These are phyloP conservation scores for Ormia ochracea DNA, from an alignment of 2,888 invertebrate genomes.

Conservation along the genomic window DNA sequence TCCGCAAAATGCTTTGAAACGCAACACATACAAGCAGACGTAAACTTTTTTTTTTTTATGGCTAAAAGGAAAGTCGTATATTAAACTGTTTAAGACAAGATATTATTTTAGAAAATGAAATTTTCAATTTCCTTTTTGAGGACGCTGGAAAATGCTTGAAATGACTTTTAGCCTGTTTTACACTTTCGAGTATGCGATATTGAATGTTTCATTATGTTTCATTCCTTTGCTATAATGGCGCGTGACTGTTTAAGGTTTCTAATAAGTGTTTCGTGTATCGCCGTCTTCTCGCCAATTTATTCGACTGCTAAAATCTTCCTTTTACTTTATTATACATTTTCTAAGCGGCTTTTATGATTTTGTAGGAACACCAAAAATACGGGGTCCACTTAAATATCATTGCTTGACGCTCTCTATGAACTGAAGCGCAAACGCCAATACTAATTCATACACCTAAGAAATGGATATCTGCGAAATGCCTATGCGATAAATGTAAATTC, in stretches of 20 bases:
- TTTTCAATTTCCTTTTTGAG: background rate
- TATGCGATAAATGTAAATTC: too few species aligned
- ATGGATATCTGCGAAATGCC: too few species aligned
- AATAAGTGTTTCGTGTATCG: background rate
- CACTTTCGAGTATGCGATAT: background rate
- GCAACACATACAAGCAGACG: background rate
- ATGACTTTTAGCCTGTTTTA: background rate
- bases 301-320: background rate
- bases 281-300: background rate
- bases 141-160: background rate
- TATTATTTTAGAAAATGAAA: background rate
- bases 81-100: constrained; percentile 18
- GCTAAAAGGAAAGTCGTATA: background rate
- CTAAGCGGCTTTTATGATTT: background rate
- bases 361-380: background rate
- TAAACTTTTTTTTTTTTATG: background rate
- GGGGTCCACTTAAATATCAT: background rate
- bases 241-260: background rate
- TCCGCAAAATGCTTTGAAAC: background rate
- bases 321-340: background rate
- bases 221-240: background rate
- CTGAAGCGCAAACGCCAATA: too few species aligned
- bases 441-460: too few species aligned
- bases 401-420: too few species aligned
- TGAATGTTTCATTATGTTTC: background rate